phyloP scores from a whole-genome alignment of 2,888 invertebrate species.

The Notodonta ziczac region DNA sequence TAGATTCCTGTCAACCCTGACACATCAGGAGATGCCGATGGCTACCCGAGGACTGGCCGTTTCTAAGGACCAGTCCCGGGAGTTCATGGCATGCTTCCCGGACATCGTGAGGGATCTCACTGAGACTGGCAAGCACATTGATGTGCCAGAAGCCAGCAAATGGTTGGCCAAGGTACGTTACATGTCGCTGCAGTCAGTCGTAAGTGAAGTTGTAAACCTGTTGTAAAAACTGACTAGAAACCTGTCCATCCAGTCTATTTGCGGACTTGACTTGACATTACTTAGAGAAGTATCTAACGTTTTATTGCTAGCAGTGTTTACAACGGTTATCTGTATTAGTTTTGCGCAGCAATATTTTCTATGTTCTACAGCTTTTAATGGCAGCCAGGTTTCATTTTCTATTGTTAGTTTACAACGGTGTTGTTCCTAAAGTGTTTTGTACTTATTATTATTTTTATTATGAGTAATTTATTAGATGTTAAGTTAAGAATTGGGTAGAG shows the following conservation, averaged over 20 bases:
- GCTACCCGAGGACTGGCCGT: constrained; percentile 86
- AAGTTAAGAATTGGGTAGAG: no score
- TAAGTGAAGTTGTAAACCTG: constrained; percentile 44
- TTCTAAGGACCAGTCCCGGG: constrained; percentile 92
- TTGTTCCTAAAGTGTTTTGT: no score
- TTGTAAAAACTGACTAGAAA: constrained; percentile 42
- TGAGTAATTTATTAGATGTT: no score
- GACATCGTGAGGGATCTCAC: constrained; percentile 94
- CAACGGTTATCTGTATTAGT: constrained; percentile 17
- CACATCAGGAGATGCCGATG: constrained; percentile 85
- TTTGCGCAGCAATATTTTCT: constrained; percentile 1
- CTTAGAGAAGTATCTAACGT: not conserved
- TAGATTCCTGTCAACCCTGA: constrained; percentile 86
- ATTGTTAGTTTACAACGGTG: no score
- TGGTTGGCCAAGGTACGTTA: constrained; percentile 90
- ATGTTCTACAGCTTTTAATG: no score
- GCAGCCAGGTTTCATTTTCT: no score
- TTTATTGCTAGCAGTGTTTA: constrained; percentile 23
- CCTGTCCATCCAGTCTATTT: constrained; percentile 24
- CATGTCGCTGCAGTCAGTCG: constrained; percentile 54
- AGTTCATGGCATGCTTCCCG: constrained; percentile 95
- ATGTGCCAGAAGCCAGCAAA: constrained; percentile 91
- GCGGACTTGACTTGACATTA: not conserved
- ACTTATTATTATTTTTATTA: no score
- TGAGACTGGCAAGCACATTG: constrained; percentile 89